Base-by-base conservation (phyloP, 2,888 invertebrate genomes). In the Sturmia bella region DNA sequence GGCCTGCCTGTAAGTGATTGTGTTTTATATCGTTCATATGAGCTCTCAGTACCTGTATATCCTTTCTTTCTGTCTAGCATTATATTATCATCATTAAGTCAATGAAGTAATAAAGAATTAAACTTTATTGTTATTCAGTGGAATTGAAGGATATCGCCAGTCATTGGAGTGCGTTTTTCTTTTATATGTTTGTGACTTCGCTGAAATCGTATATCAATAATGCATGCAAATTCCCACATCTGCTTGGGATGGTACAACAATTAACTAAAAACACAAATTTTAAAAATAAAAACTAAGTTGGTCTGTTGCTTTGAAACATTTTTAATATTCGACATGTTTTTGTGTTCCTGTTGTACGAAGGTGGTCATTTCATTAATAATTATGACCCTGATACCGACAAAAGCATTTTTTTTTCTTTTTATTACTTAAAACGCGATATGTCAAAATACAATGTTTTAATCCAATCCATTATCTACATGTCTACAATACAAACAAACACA, bases 301-400 rank as follows among this genome's bases (percentile, higher is more conserved):
- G 74, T 64, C 64, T 64, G 64, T 27, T 66, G 64, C 17, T 56
- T 66, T 57, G 48, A 17, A 64, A 74, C 17, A 74, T 12, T 74
- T 41, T 74, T 48, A 39, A 17, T 66, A 76, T 61, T 61, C 68
- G 63, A 76, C 69, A 76, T 50, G 52, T 69, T 24, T 17, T 7
- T 9, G 37, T 61, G 54, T 61, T 69, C 37, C 69, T 61, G 37
- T 39, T 54, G 17, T 61, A 52, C n/a, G 17, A 64, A 27, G 24
- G 39, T 41, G 37, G 19, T 57, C 50, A 15, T 59, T 68, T 57
- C 50, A 15, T 50, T 68, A 68, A 52, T 61, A 68, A 61, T 76
- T 76, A 61, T 61, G 76, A 61, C 76, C 76, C 69, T 63, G 69
- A 61, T 69, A 52, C 37, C 61, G 13, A 43, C 12, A 13, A 43